Base-by-base conservation (phyloP, 2,113 vertebrate species). In the Thomomys bottae region DNA sequence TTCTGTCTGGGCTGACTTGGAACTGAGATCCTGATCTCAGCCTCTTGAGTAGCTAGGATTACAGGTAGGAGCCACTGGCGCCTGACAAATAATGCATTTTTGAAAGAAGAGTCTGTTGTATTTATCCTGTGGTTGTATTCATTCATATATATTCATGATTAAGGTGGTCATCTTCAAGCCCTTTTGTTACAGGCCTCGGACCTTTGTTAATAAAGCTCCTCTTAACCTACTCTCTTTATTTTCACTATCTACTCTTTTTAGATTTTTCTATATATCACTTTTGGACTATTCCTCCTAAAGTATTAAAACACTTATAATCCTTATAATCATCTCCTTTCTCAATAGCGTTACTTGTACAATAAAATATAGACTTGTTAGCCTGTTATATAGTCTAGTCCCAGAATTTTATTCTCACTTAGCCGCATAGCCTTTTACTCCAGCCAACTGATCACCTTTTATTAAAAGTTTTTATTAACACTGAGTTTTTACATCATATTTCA, bases 51-150 rank as follows among this genome's bases (percentile, higher is more conserved):
- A 54, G 49, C 49, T 54, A 54, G 49, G 49, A 54, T 54, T 54
- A 54, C 14, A 54, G 49, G 15, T 15, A 54, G 14, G 15, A 54
- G 49, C 49, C 12, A 54, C 49, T 17, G 4, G 49, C 14, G 18
- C 49, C 49, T 17, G 4, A 15, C 4, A 54, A 54, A 15, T 54
- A 54, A 20, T 54, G 18, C 49, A 54, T 54, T 54, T 81, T 73
- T 54, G 6, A 40, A 20, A 79, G 57, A 85, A 63, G 66, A 38
- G 10, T 70, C 49, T 72, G 7, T 18, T 42, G 8, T 49, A 49
- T 82, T 89, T 72, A 68, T 82, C 72, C 38, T 67, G 45, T 91
- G 63, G 83, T 90, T 73, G 4, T 90, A 45, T 78, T 64, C 79
- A 57, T 87, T 87, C 63, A 32, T 87, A 12, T 83, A 32, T 87